Base-by-base conservation (phyloP, 2,888 invertebrate genomes). In the Flexamia atlantica region DNA sequence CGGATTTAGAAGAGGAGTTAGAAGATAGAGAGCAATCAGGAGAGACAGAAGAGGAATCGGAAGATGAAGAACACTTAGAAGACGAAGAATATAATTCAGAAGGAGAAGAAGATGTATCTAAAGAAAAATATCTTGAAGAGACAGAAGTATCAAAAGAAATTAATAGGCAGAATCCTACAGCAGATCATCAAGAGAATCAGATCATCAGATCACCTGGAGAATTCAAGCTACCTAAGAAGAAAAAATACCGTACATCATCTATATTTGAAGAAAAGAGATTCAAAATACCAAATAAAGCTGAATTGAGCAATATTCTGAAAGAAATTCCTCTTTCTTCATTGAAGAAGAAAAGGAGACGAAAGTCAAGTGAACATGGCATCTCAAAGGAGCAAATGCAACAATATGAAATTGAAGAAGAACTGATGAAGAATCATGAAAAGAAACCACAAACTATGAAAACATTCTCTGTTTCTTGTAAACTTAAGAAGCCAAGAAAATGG, bases 361-460 rank as follows among this genome's bases (percentile, higher is more conserved):
- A 53, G 10, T 53, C 53, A 23, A 53, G 23, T 53, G 53, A 53
- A 53, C 53, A 53, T 23, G 20, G 23, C 53, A 53, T 53, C 2
- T 53, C 53, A 23, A 53, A 53, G 23, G 53, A 53, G 23, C 53
- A 53, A 23, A 53, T 53, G 53, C 53, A 53, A 10, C 53, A 53
- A 14, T 53, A 23, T 23, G 53, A 53, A 23, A 53, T 53, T 53
- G 53, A 53, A 20, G 53, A 53, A 53, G 20, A 53, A 14, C 10
- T 53, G 10, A 23, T 53, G 20, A 53, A 23, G 14, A 53, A 53
- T 53, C 53, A 53, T 2, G 4, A 53, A 7, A 53, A 53, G 17
- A 53, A 53, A 53, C 20, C 23, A 23, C 23, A 23, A 53, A n/a
- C 20, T 2, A 1, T 1, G 23, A 10, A 10, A 20, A 53, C 53